Base-by-base conservation (phyloP, 2,113 vertebrate species). In the Dascyllus trimaculatus region DNA sequence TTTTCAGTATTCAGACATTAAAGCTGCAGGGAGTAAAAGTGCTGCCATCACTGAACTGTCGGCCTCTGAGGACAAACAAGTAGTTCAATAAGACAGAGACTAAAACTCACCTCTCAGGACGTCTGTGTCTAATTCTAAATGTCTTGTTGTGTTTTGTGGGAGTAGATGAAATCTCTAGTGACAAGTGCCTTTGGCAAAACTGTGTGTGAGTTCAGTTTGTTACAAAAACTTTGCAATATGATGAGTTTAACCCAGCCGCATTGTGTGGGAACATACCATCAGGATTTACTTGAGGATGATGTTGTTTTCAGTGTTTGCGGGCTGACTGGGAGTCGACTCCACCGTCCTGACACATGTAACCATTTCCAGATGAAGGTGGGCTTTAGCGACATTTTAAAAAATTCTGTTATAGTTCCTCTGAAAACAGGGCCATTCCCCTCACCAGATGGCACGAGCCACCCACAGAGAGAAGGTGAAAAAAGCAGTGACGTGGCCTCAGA, bases 331-430 rank as follows among this genome's bases (percentile, higher is more conserved):
- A 81, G 71, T 54, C 8, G 24, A 79, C 43, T 83, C 22, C 11
- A 7, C 61, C 17, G 21, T 65, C 80, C 68, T 82, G 82, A 84
- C 66, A 25, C 67, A 52, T 62, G 49, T 87, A 93, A 93, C 82
- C 66, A 52, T 66, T 85, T 89, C 89, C 92, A 94, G 88, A 92
- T 93, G 90, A 90, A 79, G 72, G 73, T 73, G 76, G 76, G 85
- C 75, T 90, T 87, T 35, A 60, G 80, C 11, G 66, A 84, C 81
- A 62, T 81, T 89, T 87, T 53, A 53, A 75, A 81, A 81, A 85
- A 65, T 71, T 71, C 61, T 54, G 32, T 70, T 84, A 62, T 66
- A 84, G 75, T 82, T 87, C 75, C 75, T 40, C 69, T 75, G 54
- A 82, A 85, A 87, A 78, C 64, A 38, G 60, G 43, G 25, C 25